phyloP scores from a whole-genome alignment of 2,113 vertebrate species.

The Epinephelus lanceolatus region DNA sequence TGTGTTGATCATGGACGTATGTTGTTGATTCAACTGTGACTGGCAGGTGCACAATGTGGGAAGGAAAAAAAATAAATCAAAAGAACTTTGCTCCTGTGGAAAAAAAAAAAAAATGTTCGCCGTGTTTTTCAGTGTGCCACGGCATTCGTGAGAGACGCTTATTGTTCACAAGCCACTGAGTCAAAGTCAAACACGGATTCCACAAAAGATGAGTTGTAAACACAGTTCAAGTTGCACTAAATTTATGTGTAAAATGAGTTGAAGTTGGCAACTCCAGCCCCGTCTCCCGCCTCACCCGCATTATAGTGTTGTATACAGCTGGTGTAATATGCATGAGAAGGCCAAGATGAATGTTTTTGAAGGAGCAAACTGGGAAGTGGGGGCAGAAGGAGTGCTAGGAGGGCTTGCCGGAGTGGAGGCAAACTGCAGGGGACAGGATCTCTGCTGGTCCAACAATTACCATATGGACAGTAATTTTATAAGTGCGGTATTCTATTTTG shows the following conservation, averaged over 20 bases:
- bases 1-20: constrained; percentile 48
- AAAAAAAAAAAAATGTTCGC: too few species aligned
- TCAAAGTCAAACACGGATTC: constrained; percentile 34
- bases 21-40: constrained; percentile 37
- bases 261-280: background rate
- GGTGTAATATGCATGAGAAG: constrained; percentile 13
- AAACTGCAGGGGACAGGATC: constrained; percentile 27
- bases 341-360: constrained; percentile 20
- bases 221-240: background rate
- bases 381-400: too few species aligned
- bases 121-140: background rate
- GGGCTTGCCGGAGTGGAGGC: too few species aligned
- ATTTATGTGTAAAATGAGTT: constrained; percentile 18
- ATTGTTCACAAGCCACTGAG: constrained; percentile 8
- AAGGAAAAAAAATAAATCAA: constrained; percentile 39
- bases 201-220: constrained; percentile 30
- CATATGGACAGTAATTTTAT: constrained; percentile 30
- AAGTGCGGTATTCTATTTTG: constrained; percentile 16
- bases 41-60: constrained; percentile 33
- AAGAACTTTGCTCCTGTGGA: constrained; percentile 44
- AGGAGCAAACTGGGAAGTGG: constrained; percentile 17
- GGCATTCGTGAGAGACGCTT: constrained; percentile 14
- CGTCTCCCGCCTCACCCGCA: constrained; percentile 11
- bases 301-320: background rate
- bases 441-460: constrained; percentile 30